Conservation (phyloP, 2,797 vertebrate genomes). For the Sebastes oblongus region DNA sequence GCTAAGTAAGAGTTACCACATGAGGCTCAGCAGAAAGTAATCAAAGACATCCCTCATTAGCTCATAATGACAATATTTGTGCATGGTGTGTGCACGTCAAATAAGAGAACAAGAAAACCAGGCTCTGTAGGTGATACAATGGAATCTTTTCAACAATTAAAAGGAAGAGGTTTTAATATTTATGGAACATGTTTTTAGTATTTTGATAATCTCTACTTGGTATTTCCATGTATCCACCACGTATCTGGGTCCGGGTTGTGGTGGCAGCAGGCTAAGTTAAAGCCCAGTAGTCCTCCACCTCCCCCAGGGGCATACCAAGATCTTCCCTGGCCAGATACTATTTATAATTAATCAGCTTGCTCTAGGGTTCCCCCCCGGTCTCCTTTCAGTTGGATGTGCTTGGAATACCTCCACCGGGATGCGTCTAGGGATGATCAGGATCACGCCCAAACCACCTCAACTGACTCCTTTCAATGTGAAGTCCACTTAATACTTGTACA, state of each 20-base stretch:
- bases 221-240: not conserved
- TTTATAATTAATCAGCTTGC: not conserved
- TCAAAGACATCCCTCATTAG: constrained; percentile 64
- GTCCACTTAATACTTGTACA: not conserved
- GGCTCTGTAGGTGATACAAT: not conserved
- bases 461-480: not conserved
- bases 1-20: constrained; percentile 76
- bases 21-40: constrained; percentile 58
- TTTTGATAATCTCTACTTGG: not conserved
- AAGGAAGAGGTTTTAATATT: not conserved
- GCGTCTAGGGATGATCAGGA: not conserved
- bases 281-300: not conserved
- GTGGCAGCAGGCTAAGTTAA: not conserved
- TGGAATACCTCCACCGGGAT: not conserved
- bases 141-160: not conserved
- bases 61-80: constrained; percentile 50
- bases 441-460: not conserved
- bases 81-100: constrained; percentile 5
- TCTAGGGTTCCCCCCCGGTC: not conserved
- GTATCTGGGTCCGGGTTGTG: not conserved
- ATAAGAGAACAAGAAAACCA: not conserved
- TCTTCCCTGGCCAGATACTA: not conserved
- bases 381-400: not conserved
- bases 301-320: not conserved
- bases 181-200: not conserved